These are phyloP conservation scores for Camelus bactrianus DNA, from an alignment of 2,113 vertebrate species.

Conservation along the genomic window DNA sequence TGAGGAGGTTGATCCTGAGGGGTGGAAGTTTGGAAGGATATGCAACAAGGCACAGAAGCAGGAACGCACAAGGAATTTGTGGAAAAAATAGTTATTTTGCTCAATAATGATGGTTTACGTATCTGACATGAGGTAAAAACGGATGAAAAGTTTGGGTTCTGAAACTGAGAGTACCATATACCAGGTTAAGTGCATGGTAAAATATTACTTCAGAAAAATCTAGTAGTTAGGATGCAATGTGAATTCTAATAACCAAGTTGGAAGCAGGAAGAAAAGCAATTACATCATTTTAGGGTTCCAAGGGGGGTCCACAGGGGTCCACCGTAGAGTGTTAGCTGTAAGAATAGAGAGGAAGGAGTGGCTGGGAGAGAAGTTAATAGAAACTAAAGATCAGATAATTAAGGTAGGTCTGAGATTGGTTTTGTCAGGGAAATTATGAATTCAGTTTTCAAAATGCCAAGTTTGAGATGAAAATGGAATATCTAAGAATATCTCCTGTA, in stretches of 20 bases:
- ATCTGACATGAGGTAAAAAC: not conserved
- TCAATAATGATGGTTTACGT: not conserved
- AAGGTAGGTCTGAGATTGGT: not conserved
- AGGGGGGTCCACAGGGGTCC: not conserved
- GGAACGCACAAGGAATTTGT: not conserved
- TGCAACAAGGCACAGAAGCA: not conserved
- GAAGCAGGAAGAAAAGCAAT: not conserved
- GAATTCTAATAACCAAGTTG: not conserved
- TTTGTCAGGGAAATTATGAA: not conserved
- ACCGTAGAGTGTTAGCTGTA: not conserved
- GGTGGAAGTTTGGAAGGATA: not conserved
- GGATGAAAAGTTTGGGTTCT: not conserved
- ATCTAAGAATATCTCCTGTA: not conserved
- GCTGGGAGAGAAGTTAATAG: not conserved
- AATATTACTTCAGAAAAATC: not conserved
- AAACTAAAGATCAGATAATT: not conserved
- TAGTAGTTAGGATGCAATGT: not conserved
- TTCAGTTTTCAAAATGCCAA: slow-evolving; percentile 4
- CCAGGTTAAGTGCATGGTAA: not conserved
- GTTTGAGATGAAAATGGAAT: not conserved
- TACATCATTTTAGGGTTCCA: not conserved
- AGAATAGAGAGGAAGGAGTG: not conserved
- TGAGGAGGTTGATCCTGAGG: not conserved
- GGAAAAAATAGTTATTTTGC: not conserved
- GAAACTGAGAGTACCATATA: not conserved